Percentiles rank a stretch among this genome's conserved stretches.
These are phyloP conservation scores for Stenoptilia bipunctidactyla DNA, from an alignment of 2,888 invertebrate genomes.

Conservation along the genomic window DNA sequence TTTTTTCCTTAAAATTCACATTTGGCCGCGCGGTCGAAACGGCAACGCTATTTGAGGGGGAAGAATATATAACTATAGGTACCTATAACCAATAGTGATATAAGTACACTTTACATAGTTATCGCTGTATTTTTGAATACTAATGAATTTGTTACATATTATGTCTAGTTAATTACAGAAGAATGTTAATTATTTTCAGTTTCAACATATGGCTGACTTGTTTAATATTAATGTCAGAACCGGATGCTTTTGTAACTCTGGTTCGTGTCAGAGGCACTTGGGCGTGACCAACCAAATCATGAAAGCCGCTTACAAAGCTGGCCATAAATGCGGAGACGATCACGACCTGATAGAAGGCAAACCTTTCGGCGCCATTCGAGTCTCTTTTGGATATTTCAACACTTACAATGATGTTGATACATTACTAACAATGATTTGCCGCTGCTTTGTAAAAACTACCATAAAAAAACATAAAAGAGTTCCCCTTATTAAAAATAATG, in stretches of 20 bases:
- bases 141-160: too few species aligned
- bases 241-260: slow-evolving; percentile 97
- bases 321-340: slow-evolving; percentile 93
- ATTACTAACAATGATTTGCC: slow-evolving; percentile 79
- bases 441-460: slow-evolving; percentile 75
- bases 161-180: too few species aligned
- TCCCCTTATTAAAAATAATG: slow-evolving; percentile 24
- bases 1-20: too few species aligned
- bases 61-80: too few species aligned
- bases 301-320: slow-evolving; percentile 83
- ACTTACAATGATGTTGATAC: slow-evolving; percentile 77
- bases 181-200: slow-evolving; percentile 58
- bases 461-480: slow-evolving; percentile 26
- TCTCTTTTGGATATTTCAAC: slow-evolving; percentile 95
- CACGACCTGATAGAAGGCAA: slow-evolving; percentile 85
- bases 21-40: too few species aligned
- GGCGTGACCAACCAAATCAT: slow-evolving; percentile 77
- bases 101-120: too few species aligned
- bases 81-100: too few species aligned
- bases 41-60: too few species aligned
- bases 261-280: slow-evolving; percentile 89
- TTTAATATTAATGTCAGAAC: slow-evolving; percentile 89
- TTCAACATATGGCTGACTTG: slow-evolving; percentile 89
- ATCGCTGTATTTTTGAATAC: too few species aligned
- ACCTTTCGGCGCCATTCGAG: slow-evolving; percentile 93